Base-by-base conservation (phyloP, 2,797 vertebrate species). In the Silurus aristotelis region DNA sequence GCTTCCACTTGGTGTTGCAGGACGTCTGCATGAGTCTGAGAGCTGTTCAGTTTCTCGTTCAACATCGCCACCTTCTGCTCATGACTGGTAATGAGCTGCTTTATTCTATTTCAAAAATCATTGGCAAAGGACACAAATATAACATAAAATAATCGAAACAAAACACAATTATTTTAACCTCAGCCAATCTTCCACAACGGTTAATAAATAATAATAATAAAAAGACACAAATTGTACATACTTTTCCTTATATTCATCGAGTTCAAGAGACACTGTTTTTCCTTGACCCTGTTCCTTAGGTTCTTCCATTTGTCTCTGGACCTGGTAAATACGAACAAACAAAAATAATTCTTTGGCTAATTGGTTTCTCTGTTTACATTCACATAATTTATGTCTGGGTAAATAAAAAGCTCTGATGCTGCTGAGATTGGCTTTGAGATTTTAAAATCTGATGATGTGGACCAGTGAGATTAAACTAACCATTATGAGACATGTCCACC, bases 21-120 rank as follows among this genome's bases (percentile, higher is more conserved):
- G 52, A 72, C 90, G 6, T 60, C 63, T 1, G 91, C 88, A 60
- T 80, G 90, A 88, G 88, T 85, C 76, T 73, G 85, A 12, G 93
- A 94, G 52, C 87, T 88, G 73, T 70, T 93, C 10, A 93, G 88
- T 92, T 95, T 93, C 61, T 88, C 89, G 0, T 90, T 92, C 89
- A 95, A 92, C 91, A 93, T 90, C 88, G 93, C 94, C 95, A 96
- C 84, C 95, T 97, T 92, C 88, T 94, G 94, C 89, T 94, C 91
- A 85, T 93, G 92, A 87, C 92, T 92, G 83, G 89, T 89, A 89
- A 94, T 87, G 1, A 95, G 87, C 67, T 93, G 90, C 63, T 94
- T 91, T 68, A 92, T 87, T 87, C 95, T 95, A 38, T 38, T 38
- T 27, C 1, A 81, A n/a, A 80, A 79, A 22, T 0, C 2, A 73